Base-by-base conservation (phyloP, 1,140 invertebrate species). In the Bombus sylvicola region DNA sequence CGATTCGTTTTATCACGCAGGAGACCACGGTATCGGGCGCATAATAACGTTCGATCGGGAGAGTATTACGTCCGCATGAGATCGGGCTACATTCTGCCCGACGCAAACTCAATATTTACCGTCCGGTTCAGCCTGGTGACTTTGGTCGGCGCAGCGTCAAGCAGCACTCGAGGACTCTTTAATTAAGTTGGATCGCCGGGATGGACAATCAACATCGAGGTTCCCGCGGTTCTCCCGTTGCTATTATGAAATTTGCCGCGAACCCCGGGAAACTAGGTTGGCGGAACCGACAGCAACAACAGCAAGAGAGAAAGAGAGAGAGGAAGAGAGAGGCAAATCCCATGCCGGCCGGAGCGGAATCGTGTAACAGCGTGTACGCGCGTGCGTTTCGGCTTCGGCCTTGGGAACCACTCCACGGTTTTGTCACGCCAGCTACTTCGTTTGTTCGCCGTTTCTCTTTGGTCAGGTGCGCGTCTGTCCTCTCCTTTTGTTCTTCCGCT, bases 391-490 rank as follows among this genome's bases (percentile, higher is more conserved):
- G 59, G 66, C 77, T 84, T 53, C 69, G 39, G 47, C 28, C 15
- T 39, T 69, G 34, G 41, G 41, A 69, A 73, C 57, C 22, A 34
- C 41, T 34, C 31, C 31, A 57, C 31, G 78, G 41, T 74, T 89
- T 89, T 86, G 87, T 88, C 80, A 66, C 53, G 31, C n/a, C 66
- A 80, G 76, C 66, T 81, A 88, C 43, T 39, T 37, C 34, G 34
- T 53, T 22, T 22, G 71, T 75, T 10, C 57, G 22, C 31, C 43
- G 66, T 34, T 68, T 82, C 87, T 89, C 87, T 89, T 86, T 86
- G 76, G 47, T 88, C 88, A 89, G 87, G 88, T 89, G 87, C 47
- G 37, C 66, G 8, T 73, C 57, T 47, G 57, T 34, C 37, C 53
- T 31, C 53, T 59, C 57, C 25, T 28, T 77, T 81, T 73, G 47